Base-by-base conservation (phyloP, 2,113 vertebrate genomes). In the Neodontobutis hainanensis region DNA sequence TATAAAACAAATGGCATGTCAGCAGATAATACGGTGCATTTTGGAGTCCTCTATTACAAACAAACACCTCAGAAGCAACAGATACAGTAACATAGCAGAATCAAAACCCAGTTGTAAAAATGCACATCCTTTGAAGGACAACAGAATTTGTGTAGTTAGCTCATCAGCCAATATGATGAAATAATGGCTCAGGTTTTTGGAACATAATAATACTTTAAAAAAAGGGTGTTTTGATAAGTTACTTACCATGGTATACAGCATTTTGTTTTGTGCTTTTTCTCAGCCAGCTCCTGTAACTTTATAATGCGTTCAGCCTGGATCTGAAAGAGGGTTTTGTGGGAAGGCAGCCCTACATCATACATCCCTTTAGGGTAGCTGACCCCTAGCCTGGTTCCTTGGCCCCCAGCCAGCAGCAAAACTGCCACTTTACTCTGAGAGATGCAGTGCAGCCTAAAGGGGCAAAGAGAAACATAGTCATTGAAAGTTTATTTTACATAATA, bases 261-360 rank as follows among this genome's bases (percentile, higher is more conserved):
- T 50, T 92, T 78, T 27, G 55, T 71, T n/a, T 92, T 90, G 71
- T 94, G 85, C 56, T 77, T 88, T 77, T 93, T 86, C 84, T 94
- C 93, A 0, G 95, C 96, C 68, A 98, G 87, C 80, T 92, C 93
- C 40, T 98, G 93, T 42, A 98, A 92, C 81, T 94, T 95, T 83
- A 94, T 69, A 81, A 99, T 96, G 57, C 95, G 95, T 72, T 98
- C 96, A 0, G 95, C 96, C 86, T 99, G 97, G 62, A 98, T 96
- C 86, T 98, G 96, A 90, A 98, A 99, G 69, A 99, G 96, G n/a
- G 95, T 97, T 92, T 98, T 98, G 84, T 89, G 95, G 44, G 97
- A 98, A 0, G 95, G 96, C 81, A 98, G 88, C 38, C 94, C 93
- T n/a, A 98, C 95, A 61, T 98, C 94, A 63, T 95, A 99, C 96